Base-by-base conservation (phyloP, 2,888 invertebrate species). In the Drosophila borborema region DNA sequence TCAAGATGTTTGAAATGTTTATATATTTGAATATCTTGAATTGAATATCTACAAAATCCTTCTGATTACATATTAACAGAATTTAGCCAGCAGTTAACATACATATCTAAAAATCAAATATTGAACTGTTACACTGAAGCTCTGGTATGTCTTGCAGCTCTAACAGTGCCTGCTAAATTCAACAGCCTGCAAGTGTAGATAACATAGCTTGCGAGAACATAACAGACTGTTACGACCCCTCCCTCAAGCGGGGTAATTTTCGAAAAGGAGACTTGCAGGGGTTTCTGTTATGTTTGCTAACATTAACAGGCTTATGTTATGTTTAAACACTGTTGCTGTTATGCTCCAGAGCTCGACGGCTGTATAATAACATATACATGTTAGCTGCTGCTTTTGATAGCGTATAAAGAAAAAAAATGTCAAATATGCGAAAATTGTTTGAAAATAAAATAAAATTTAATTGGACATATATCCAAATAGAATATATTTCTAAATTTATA, bases 261-360 rank as follows among this genome's bases (percentile, higher is more conserved):
- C 82, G 82, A 82, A 85, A 71, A 82, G 65, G 77, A 68, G 72
- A 66, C 48, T 62, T 61, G 48, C 51, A 69, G 82, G 84, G 81
- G 82, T 70, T 20, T 53, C n/a, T 34, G 43, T 46, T 9, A 70
- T 84, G 82, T 65, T 69, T 55, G 40, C 45, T 53, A 63, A 62
- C 55, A 63, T 49, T 70, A 70, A 64, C 72, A 77, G 73, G 1
- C 1, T 9, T 46, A 56, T 67, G 72, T 43, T 49, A 69, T 64
- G 60, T 55, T 61, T 18, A 6, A 20, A 10, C 36, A 20, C 45
- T 46, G 20, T 3, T 7, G 14, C 43, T 49, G 64, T 16, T 28
- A 34, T 14, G 16, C 3, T 46, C 41, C 41, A 40, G 34, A 14
- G 31, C 10, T 9, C 14, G 36, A 0, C 38, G 59, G 31, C 4